Percentiles rank a stretch among this genome's conserved stretches.
These are phyloP conservation scores for Achatina immaculata DNA, from an alignment of 1,140 invertebrate genomes.

Conservation along the genomic window DNA sequence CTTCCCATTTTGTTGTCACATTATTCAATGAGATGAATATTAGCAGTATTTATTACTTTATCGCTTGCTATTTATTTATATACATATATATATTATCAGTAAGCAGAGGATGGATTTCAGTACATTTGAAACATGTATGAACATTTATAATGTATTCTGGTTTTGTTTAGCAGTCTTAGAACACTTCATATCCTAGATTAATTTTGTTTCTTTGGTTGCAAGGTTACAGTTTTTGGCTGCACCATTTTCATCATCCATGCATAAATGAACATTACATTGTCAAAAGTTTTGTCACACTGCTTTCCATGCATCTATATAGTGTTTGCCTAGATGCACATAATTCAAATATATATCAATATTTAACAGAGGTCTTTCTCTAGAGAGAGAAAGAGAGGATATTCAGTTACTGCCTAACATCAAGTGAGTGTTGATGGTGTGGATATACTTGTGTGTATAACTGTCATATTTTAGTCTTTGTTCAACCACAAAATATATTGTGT, in stretches of 20 bases:
- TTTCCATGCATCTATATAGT: conserved; percentile 27
- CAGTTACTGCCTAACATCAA: conserved; percentile 24
- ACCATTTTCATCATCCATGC: too few relatives aligned
- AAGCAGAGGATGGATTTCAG: too few relatives aligned
- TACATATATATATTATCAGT: too few relatives aligned
- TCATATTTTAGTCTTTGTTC: conserved; percentile 45
- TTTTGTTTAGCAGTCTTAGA: too few relatives aligned
- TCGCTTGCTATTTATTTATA: too few relatives aligned
- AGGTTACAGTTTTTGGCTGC: too few relatives aligned
- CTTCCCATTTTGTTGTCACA: not conserved
- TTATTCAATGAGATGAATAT: not conserved
- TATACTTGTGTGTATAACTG: conserved; percentile 36
- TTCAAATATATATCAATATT: conserved; percentile 41
- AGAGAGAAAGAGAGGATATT: conserved; percentile 27
- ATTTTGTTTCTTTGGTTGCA: too few relatives aligned
- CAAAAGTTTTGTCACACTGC: conserved; percentile 34
- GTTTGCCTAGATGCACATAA: conserved; percentile 31
- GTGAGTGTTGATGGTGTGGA: conserved; percentile 19
- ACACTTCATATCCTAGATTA: too few relatives aligned
- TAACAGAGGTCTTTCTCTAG: conserved; percentile 35
- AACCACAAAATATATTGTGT: conserved; percentile 45
- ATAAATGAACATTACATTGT: not conserved
- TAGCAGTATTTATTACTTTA: not conserved
- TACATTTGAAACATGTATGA: too few relatives aligned
- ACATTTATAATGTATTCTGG: too few relatives aligned